These are phyloP conservation scores for Discoglossus pictus DNA, from an alignment of 2,797 vertebrate species.

Conservation along the genomic window DNA sequence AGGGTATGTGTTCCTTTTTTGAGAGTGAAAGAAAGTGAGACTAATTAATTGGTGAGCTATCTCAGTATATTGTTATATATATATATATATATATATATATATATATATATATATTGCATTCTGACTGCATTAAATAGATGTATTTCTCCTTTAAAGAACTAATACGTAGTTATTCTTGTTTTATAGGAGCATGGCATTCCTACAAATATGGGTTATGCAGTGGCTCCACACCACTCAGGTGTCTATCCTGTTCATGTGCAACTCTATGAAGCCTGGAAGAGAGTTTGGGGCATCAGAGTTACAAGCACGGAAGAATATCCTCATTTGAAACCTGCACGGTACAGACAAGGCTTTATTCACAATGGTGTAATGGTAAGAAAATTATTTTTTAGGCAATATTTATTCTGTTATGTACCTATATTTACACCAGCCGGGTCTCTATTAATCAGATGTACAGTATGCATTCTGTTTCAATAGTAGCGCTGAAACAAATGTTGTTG, in stretches of 20 bases:
- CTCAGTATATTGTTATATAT: too few species aligned
- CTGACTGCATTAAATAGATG: too few species aligned
- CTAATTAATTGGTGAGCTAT: too few species aligned
- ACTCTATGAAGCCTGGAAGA: conserved; percentile 95
- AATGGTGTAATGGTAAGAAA: conserved; percentile 89
- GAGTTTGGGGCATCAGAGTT: conserved; percentile 90
- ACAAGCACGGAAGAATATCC: conserved; percentile 98
- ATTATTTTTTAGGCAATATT: not conserved
- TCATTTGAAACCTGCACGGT: conserved; percentile 93
- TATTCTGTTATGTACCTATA: not conserved
- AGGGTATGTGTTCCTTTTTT: too few species aligned
- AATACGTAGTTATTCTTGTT: conserved; percentile 29
- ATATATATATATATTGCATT: too few species aligned
- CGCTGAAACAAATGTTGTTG: too few species aligned
- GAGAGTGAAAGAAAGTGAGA: too few species aligned
- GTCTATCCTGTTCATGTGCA: conserved; percentile 95
- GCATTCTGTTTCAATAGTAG: too few species aligned
- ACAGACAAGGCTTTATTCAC: conserved; percentile 94
- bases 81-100: too few species aligned
- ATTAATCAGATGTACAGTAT: too few species aligned
- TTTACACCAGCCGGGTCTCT: not conserved
- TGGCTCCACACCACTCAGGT: conserved; percentile 94
- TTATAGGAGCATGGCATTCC: conserved; percentile 90
- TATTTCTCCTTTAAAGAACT: too few species aligned
- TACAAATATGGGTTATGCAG: conserved; percentile 89